Conservation (phyloP, 2,113 vertebrate genomes). For the Spilogale gracilis region DNA sequence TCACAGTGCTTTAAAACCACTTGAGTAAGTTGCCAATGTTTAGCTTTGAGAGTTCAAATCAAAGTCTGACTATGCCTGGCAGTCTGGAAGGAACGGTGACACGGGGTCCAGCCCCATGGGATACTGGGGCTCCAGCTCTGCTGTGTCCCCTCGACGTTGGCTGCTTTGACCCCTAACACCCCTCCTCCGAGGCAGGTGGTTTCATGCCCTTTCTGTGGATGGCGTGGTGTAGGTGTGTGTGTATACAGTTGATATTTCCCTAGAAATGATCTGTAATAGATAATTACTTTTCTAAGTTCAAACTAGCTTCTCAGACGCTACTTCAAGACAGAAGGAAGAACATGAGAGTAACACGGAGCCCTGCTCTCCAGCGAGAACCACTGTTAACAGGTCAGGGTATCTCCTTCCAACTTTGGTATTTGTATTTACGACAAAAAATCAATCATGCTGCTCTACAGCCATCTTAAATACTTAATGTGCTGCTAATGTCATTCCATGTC, state of each 20-base stretch:
- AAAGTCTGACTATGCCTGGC: not conserved
- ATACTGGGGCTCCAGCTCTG: not conserved
- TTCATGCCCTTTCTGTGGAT: not conserved
- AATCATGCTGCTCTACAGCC: not conserved
- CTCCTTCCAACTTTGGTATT: not conserved
- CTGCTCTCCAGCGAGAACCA: not conserved
- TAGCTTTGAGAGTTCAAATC: not conserved
- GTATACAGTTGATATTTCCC: not conserved
- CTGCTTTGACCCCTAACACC: not conserved
- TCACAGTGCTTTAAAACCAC: conserved; percentile 23
- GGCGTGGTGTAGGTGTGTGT: not conserved
- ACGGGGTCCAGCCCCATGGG: not conserved
- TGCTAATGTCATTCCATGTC: not conserved
- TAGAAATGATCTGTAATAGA: not conserved
- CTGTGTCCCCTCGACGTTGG: not conserved
- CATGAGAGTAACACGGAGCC: not conserved
- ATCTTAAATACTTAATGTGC: not conserved
- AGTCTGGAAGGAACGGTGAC: not conserved
- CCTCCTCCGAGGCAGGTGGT: not conserved
- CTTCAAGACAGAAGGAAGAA: not conserved
- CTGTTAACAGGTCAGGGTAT: not conserved
- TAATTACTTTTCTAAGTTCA: conserved; percentile 44
- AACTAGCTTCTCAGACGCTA: not conserved
- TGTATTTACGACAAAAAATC: not conserved
- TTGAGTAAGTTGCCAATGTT: not conserved